Percentiles rank a stretch among this genome's conserved stretches.
Conservation (phyloP, 23 tunicate species). For the Clavelina lepadiformis region DNA sequence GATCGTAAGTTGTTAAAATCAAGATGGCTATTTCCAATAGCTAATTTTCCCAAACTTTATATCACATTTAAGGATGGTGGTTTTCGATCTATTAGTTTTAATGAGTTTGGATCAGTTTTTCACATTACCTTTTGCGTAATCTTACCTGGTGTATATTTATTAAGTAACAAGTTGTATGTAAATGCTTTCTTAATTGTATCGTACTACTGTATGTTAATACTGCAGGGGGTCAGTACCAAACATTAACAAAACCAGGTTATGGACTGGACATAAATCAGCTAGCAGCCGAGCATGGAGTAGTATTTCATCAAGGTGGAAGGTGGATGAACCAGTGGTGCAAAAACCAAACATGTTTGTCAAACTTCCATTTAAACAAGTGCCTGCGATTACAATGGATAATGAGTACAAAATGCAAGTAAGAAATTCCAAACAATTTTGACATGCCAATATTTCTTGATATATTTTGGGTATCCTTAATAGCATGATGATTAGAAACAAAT, state of each 20-base stretch:
- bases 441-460: constrained; percentile 2
- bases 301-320: constrained; percentile 53
- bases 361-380: constrained; percentile 88
- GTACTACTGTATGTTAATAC: neutral
- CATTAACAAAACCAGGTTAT: constrained; percentile 12
- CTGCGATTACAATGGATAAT: constrained; percentile 56
- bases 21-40: neutral
- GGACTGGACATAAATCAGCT: constrained; percentile 59
- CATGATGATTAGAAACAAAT: neutral
- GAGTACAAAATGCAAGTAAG: constrained; percentile 30
- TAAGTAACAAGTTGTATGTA: too few species aligned
- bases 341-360: constrained; percentile 70
- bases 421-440: neutral
- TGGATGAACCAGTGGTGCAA: constrained; percentile 30
- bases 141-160: too few species aligned
- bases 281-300: constrained; percentile 76
- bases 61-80: neutral
- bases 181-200: too few species aligned
- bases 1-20: constrained; percentile 19
- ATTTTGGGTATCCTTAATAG: neutral
- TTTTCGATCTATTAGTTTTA: neutral
- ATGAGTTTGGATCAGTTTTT: too few species aligned
- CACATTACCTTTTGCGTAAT: too few species aligned
- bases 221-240: constrained; percentile 22
- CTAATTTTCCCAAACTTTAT: neutral